Evolutionary conservation across 2,113 vertebrate species (phyloP).

Genomic region (Morone saxatilis): DNA sequence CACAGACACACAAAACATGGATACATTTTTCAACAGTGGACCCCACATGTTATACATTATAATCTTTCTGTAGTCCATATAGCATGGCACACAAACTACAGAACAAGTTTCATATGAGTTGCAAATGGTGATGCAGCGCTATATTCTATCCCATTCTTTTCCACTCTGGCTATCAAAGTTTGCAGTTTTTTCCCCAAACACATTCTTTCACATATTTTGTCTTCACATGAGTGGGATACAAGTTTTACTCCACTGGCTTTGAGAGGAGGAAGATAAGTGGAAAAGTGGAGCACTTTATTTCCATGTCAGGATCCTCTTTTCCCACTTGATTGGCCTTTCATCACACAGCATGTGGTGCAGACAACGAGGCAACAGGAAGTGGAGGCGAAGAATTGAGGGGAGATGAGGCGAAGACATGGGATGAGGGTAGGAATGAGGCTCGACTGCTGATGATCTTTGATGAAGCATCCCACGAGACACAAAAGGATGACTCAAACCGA

Average conservation of each 20-base stretch:
- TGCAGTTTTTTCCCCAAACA: conserved; percentile 10
- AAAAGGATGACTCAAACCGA: neutral
- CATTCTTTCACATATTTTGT: conserved; percentile 5
- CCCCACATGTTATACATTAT: neutral
- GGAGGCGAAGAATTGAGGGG: conserved; percentile 24
- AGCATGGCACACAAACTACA: neutral
- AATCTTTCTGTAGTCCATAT: conserved; percentile 1
- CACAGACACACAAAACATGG: conserved; percentile 21
- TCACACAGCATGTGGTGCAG: conserved; percentile 68
- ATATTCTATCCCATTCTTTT: neutral
- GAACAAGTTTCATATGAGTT: neutral
- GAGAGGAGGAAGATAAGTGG: conserved; percentile 65
- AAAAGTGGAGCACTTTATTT: conserved; percentile 67
- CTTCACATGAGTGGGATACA: conserved; percentile 43
- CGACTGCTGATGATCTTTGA: conserved; percentile 46
- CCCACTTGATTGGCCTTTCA: conserved; percentile 71
- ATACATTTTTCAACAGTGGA: neutral
- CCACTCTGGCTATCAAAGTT: conserved; percentile 8
- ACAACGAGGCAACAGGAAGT: conserved; percentile 60
- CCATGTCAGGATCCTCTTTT: conserved; percentile 65
- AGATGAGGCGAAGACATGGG: conserved; percentile 11
- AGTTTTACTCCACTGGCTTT: conserved; percentile 43
- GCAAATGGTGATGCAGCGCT: neutral
- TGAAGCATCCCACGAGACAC: conserved; percentile 27
- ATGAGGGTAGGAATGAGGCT: conserved; percentile 7